These are phyloP conservation scores for Euphysa ruthae DNA, from an alignment of 30 jellyfish, hydroid and myxozoan genomes.

Conservation along the genomic window DNA sequence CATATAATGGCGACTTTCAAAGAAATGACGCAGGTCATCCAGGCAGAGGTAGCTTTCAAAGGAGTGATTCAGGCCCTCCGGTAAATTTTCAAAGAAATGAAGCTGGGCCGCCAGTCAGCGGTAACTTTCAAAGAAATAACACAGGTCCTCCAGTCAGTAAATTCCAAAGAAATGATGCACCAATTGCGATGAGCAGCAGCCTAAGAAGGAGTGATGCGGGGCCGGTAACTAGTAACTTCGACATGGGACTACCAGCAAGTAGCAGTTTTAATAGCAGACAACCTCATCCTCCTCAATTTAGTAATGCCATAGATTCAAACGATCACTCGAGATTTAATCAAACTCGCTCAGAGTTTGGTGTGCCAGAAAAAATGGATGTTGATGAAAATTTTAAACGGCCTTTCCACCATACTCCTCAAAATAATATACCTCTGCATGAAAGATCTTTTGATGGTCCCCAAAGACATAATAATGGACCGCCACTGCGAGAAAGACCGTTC, in stretches of 20 bases:
- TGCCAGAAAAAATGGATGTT: too few species aligned
- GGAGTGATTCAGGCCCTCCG: too few species aligned
- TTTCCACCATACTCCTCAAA: too few species aligned
- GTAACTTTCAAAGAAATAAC: not conserved
- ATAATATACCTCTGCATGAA: not conserved
- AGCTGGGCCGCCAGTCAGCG: not conserved
- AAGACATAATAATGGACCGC: too few species aligned
- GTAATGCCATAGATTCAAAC: too few species aligned
- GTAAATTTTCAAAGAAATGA: too few species aligned
- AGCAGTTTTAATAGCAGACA: not conserved
- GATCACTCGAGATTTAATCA: too few species aligned
- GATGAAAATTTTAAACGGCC: too few species aligned
- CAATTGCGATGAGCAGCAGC: too few species aligned
- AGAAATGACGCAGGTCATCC: not conserved
- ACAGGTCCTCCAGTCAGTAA: not conserved
- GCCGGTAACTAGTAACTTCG: not conserved
- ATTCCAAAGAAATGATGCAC: not conserved
- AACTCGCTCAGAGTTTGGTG: too few species aligned
- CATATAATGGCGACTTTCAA: not conserved
- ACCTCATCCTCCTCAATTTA: not conserved
- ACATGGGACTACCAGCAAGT: too few species aligned
- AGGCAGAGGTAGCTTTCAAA: not conserved
- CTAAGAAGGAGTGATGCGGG: not conserved
- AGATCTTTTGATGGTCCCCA: conserved; percentile 1
- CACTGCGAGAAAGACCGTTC: too few species aligned